phyloP scores from a whole-genome alignment of 2,797 vertebrate genomes.

The Tapirus indicus region DNA sequence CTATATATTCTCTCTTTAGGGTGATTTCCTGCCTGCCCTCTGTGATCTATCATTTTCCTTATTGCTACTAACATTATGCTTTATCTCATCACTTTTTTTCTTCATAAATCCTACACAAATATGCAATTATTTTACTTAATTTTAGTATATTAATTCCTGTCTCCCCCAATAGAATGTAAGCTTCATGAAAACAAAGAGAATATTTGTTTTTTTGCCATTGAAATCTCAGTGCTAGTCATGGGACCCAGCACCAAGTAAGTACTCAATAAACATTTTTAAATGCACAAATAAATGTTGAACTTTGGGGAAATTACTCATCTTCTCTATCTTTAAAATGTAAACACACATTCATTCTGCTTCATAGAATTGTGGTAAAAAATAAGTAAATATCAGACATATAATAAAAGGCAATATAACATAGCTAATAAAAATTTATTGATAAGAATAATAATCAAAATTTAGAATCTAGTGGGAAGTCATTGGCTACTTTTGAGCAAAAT shows the following conservation, averaged over 20 bases:
- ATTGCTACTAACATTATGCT: background rate
- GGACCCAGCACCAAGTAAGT: background rate
- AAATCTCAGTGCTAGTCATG: background rate
- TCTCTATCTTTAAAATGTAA: background rate
- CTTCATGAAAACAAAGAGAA: background rate
- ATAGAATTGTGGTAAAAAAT: background rate
- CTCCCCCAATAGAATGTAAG: background rate
- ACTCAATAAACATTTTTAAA: background rate
- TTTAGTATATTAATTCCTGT: background rate
- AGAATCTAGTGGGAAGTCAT: background rate
- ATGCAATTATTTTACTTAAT: background rate
- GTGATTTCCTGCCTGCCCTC: background rate
- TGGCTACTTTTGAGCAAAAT: background rate
- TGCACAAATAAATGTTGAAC: background rate
- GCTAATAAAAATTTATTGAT: background rate
- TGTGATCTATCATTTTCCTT: background rate
- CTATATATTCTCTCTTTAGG: background rate
- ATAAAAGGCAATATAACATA: background rate
- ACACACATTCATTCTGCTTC: background rate
- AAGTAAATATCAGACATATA: background rate
- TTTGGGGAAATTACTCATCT: background rate
- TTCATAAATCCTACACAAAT: background rate
- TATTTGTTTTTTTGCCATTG: background rate
- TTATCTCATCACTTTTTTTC: background rate
- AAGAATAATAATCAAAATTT: background rate